Base-by-base conservation (phyloP, 1,140 invertebrate species). In the Episyrphus balteatus region DNA sequence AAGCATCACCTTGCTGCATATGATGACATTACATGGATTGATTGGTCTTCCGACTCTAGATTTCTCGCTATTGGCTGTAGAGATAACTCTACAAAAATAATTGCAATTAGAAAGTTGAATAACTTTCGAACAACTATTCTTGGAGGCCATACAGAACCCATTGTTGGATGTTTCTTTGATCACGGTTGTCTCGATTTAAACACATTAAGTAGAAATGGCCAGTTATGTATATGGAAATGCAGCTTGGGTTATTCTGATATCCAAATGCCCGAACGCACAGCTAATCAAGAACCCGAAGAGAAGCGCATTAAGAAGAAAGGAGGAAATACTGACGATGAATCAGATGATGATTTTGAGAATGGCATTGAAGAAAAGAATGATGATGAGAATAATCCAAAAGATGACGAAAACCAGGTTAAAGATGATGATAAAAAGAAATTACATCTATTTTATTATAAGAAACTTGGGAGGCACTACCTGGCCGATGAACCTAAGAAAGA, bases 41-140 rank as follows among this genome's bases (percentile, higher is more conserved):
- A 90, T 67, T 98, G 94, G 94, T 92, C 91, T 0, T 77, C 75
- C 37, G 92, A 97, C 70, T 96, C 92, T 0, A 84, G 83, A 54
- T 70, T 92, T 18, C 66, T 96, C 21, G 83, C 84, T 48, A 81
- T 88, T 34, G 92, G 91, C 1, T 87, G 86, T 3, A 88, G 88
- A 64, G 91, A 96, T 67, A 89, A 82, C 58, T 78, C 81, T n/a
- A 83, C 82, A 0, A 83, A 83, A 64, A 73, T 97, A 13, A 90
- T 86, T 63, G 78, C 82, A 9, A 61, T 92, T 1, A 75, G 86
- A 44, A 83, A 79, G 54, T 82, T 78, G 46, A 70, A 72, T 12
- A 92, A 95, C 57, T 81, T 90, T 52, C 76, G 75, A 17, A 78
- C 77, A 19, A 81, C 77, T 56, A 77, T 82, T 1, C 61, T 97